Conservation (phyloP, 2,113 vertebrate species). For the Microtus oregoni region DNA sequence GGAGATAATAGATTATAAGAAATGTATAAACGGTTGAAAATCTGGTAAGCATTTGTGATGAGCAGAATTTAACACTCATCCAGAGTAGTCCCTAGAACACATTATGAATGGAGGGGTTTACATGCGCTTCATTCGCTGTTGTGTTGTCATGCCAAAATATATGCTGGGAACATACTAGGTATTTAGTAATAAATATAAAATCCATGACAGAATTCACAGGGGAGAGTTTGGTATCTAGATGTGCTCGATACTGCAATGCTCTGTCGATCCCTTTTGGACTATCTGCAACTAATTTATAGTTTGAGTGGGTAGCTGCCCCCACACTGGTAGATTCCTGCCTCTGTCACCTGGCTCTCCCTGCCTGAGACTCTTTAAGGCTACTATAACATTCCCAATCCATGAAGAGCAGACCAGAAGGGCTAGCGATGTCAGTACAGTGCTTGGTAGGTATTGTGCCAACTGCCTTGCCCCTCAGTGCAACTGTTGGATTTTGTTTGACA, state of each 20-base stretch:
- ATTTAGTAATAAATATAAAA: conserved; percentile 33
- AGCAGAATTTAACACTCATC: conserved; percentile 32
- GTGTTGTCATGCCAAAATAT: background rate
- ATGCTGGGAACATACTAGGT: conserved; percentile 6
- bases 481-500: background rate
- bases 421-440: background rate
- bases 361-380: background rate
- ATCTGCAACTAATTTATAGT: background rate
- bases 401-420: background rate
- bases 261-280: background rate
- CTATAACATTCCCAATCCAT: background rate
- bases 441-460: background rate
- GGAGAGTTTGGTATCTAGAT: conserved; percentile 3
- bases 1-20: background rate
- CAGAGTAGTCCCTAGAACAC: conserved; percentile 36
- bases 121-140: conserved; percentile 13
- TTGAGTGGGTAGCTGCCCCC: background rate
- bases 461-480: background rate
- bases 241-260: background rate
- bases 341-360: background rate
- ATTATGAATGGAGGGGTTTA: background rate
- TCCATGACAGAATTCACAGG: background rate
- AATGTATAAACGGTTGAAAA: conserved; percentile 34
- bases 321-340: background rate
- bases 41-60: conserved; percentile 33